Conservation (phyloP, 1,140 invertebrate species). For the Mamestra configurata region DNA sequence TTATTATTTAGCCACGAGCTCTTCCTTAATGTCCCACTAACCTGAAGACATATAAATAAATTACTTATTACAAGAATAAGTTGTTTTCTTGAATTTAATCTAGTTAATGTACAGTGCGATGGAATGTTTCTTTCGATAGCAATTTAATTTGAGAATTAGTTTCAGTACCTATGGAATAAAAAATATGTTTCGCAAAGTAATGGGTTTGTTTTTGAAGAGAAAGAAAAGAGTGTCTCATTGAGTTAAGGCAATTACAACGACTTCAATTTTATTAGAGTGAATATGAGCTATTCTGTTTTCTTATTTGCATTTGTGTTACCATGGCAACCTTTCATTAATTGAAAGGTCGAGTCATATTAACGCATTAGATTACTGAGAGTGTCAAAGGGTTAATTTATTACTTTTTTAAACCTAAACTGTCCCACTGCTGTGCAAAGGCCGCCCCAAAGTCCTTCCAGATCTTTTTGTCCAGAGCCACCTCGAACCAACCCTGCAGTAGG, state of each 20-base stretch:
- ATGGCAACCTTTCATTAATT: too few relatives aligned
- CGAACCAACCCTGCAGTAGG: too few relatives aligned
- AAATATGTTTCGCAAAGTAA: not conserved
- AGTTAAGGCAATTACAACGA: not conserved
- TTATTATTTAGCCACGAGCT: not conserved
- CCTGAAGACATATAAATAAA: not conserved
- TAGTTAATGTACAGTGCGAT: not conserved
- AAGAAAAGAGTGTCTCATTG: not conserved
- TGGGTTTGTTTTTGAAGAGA: not conserved
- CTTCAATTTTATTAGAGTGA: too few relatives aligned
- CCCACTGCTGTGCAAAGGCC: too few relatives aligned
- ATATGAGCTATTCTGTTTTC: too few relatives aligned
- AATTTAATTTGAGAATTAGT: conserved; percentile 1
- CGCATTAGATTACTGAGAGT: too few relatives aligned
- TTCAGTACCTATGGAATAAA: not conserved
- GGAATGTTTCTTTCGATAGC: not conserved
- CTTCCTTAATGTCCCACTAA: not conserved
- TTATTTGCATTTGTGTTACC: too few relatives aligned
- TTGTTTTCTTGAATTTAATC: not conserved
- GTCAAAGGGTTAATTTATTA: too few relatives aligned
- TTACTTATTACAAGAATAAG: not conserved
- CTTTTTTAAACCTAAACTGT: too few relatives aligned
- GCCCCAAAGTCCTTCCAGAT: too few relatives aligned
- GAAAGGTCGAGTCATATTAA: too few relatives aligned
- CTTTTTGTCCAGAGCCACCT: too few relatives aligned